Evolutionary conservation across 1,140 invertebrate genomes (phyloP).

Genomic region (Neodiprion pinetum): DNA sequence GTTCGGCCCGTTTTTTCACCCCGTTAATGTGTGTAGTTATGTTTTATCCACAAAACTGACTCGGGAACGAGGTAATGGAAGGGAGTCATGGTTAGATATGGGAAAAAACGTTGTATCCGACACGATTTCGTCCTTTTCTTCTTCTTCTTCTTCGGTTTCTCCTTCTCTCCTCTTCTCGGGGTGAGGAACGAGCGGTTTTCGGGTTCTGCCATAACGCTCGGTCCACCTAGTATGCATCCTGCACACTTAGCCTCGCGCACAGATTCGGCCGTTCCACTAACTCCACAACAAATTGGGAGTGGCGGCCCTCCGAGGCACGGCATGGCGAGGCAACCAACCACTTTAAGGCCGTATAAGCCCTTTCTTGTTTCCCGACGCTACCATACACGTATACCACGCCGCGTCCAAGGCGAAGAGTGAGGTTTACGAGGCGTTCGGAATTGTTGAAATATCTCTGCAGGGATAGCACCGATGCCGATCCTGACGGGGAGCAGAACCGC

Average conservation of each 20-base stretch:
- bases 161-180: no score
- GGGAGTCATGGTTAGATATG: no score
- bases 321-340: neutral
- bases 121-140: neutral
- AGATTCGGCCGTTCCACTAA: neutral
- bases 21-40: no score
- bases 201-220: no score
- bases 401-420: slow-evolving; percentile 9
- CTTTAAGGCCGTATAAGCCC: slow-evolving; percentile 14
- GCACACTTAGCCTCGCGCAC: no score
- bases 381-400: slow-evolving; percentile 24
- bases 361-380: slow-evolving; percentile 40
- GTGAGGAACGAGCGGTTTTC: no score
- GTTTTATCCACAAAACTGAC: no score
- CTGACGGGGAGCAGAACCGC: neutral
- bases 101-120: neutral
- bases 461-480: neutral
- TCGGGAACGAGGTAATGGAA: no score
- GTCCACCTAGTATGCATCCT: no score
- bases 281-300: slow-evolving; percentile 8
- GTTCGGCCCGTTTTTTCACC: neutral
- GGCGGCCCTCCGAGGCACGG: slow-evolving; percentile 7
- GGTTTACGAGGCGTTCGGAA: slow-evolving; percentile 42
- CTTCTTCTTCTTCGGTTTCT: no score
- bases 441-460: slow-evolving; percentile 38